phyloP scores from a whole-genome alignment of 2,797 vertebrate genomes.

The Brachyrhaphis roseni region DNA sequence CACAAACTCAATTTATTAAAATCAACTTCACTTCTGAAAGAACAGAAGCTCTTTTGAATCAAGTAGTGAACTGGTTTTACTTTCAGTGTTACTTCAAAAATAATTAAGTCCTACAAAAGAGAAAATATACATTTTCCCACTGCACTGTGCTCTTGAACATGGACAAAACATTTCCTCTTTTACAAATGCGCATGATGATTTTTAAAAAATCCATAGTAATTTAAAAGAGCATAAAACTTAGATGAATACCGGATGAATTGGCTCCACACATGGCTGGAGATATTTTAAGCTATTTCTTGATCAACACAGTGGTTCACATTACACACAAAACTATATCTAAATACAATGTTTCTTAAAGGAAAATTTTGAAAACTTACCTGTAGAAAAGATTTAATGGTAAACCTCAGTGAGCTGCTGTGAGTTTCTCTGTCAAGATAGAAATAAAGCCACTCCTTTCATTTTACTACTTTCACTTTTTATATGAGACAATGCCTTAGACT shows the following conservation, averaged over 20 bases:
- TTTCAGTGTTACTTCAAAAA: neutral
- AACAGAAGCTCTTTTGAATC: neutral
- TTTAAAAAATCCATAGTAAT: neutral
- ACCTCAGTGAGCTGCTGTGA: neutral
- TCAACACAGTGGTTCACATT: neutral
- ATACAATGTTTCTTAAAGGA: neutral
- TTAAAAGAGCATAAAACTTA: neutral
- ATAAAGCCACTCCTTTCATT: neutral
- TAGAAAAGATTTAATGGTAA: neutral
- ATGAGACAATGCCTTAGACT: neutral
- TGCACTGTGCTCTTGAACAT: neutral
- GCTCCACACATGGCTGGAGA: neutral
- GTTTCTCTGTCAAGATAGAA: neutral
- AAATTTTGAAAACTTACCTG: neutral
- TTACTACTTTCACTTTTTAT: neutral
- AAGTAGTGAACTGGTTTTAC: neutral
- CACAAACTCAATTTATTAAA: neutral
- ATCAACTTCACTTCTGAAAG: neutral
- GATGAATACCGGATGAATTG: neutral
- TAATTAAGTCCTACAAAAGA: neutral
- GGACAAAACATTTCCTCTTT: neutral
- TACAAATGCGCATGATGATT: neutral
- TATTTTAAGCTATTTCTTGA: neutral
- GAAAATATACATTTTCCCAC: neutral
- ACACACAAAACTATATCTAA: neutral